phyloP scores from a whole-genome alignment of 2,113 vertebrate species.

The Cygnus atratus region DNA sequence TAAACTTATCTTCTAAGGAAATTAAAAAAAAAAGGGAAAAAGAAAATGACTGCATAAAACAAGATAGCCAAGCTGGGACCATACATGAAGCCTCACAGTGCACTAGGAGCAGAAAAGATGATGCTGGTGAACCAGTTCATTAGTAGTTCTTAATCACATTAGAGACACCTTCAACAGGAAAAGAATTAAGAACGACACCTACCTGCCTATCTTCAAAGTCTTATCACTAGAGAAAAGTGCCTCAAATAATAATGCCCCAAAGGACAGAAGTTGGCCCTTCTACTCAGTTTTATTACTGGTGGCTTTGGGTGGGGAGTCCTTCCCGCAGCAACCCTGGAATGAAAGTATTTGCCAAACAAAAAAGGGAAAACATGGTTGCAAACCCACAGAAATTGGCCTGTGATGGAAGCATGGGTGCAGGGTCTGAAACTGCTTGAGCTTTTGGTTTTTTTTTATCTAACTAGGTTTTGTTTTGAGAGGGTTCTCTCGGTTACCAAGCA shows the following conservation, averaged over 20 bases:
- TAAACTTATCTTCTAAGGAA: background rate
- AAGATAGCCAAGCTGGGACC: background rate
- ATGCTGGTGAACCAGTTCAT: background rate
- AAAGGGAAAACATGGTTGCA: background rate
- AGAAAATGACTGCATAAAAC: background rate
- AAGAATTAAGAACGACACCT: background rate
- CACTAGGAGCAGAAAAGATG: background rate
- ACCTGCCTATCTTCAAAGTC: background rate
- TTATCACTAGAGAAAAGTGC: background rate
- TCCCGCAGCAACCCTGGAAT: background rate
- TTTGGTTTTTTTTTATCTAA: background rate
- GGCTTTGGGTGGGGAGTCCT: background rate
- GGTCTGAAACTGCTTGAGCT: background rate
- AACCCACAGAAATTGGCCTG: background rate
- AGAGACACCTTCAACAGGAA: background rate
- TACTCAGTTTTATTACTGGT: background rate
- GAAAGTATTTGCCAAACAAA: background rate
- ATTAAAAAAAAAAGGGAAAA: background rate
- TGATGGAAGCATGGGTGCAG: background rate
- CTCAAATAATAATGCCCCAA: background rate
- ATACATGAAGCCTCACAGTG: background rate
- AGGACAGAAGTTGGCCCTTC: background rate
- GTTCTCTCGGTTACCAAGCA: background rate
- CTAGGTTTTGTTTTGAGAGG: background rate
- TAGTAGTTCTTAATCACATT: background rate